Evolutionary conservation across 53 echinoderm and acorn worm genomes (phyloP), one percentile per base, ranked within the genome.

Genomic region (Apostichopus leukothele): DNA sequence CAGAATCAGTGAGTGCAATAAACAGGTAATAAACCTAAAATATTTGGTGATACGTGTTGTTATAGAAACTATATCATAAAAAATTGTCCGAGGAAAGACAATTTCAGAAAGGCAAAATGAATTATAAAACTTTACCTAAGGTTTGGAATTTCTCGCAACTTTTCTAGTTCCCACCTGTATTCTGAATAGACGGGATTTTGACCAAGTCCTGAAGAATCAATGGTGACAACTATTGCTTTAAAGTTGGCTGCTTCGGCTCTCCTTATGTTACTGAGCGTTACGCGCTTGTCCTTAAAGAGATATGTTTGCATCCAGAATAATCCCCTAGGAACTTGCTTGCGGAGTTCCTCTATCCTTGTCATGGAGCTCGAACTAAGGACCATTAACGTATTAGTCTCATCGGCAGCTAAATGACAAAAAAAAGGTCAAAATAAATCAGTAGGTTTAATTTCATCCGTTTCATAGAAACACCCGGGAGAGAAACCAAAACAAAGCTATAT

Each of bases 281-380:
- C 53, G 25, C 68, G 26, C 10, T 80, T 80, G 6, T 61, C 66
- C 27, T 60, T 79, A 26, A 79, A 80, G 21, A 89, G 27, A 50
- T 80, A 67, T 1, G 81, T 80, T 67, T 89, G 89, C 89, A 89
- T 89, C 89, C 89, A 89, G 13, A 73, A 80, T 52, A 81, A 14
- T 53, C 89, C 81, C 27, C 27, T 18, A 0, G 89, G 89, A n/a
- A 55, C 50, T 21, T 11, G 79, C 0, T 16, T 18, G 22, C 53
- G 52, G 12, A 89, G 21, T 20, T 61, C 52, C 53, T 89, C 81
- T 6, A 80, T 61, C 9, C 53, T 66, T 19, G 60, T 80, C 39
- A 23, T 89, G 53, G 89, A 79, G 11, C 25, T 53, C 6, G 51
- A 50, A 11, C 89, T 89, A 5, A 89, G 75, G 26, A 79, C 54